Evolutionary conservation across 2,888 invertebrate species (phyloP).

Genomic region (Acanthosepion lycidas): DNA sequence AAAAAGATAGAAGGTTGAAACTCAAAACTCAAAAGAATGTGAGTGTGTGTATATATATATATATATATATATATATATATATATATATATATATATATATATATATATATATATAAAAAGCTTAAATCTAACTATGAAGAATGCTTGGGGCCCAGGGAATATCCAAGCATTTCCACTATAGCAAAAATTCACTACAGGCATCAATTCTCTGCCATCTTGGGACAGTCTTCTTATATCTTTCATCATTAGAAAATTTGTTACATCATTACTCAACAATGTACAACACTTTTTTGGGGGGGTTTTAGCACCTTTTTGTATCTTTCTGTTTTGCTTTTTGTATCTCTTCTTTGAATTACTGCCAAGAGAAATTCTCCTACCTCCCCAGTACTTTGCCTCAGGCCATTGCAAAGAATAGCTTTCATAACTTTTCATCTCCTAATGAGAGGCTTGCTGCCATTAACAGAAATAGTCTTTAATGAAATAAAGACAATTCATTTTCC

Average conservation of each 20-base stretch:
- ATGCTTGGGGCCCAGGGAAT: not conserved
- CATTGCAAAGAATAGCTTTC: not conserved
- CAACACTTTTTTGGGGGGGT: not conserved
- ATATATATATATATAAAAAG: not conserved
- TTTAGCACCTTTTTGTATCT: not conserved
- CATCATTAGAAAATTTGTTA: not conserved
- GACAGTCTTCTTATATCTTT: not conserved
- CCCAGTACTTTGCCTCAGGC: not conserved
- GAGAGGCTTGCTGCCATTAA: not conserved
- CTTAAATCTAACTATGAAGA: not conserved
- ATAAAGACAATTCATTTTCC: not conserved
- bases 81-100: too few relatives aligned
- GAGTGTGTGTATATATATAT: too few relatives aligned
- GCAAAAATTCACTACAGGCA: conserved; percentile 3
- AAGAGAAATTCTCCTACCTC: not conserved
- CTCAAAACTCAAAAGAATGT: not conserved
- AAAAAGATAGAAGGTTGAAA: not conserved
- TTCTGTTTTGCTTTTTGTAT: not conserved
- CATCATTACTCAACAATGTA: conserved; percentile 9
- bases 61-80: too few relatives aligned
- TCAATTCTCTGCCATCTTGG: not conserved
- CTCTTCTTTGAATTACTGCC: not conserved
- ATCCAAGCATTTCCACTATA: not conserved
- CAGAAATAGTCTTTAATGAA: not conserved
- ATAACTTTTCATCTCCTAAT: conserved; percentile 33